Conservation (phyloP, 2,113 vertebrate species). For the Cygnus atratus region DNA sequence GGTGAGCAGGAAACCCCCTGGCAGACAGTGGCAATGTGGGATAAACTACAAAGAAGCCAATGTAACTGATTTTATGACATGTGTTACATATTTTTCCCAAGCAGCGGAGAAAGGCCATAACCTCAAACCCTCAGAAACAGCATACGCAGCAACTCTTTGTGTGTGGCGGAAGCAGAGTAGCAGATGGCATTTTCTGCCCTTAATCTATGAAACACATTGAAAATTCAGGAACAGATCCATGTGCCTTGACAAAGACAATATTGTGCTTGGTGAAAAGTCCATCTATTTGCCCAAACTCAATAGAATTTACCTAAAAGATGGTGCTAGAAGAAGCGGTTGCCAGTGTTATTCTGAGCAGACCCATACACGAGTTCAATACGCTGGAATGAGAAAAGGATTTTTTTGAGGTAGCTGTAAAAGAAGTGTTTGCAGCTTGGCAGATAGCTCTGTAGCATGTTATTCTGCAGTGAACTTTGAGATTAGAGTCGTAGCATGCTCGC, state of each 20-base stretch:
- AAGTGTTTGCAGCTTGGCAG: neutral
- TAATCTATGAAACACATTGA: neutral
- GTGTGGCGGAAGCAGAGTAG: neutral
- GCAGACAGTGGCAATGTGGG: constrained; percentile 32
- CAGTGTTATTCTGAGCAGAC: neutral
- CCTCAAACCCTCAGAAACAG: neutral
- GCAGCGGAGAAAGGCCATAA: neutral
- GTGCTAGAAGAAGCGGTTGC: neutral
- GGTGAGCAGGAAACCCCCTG: constrained; percentile 47
- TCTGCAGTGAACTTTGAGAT: neutral
- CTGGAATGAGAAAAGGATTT: neutral
- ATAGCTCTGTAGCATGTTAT: neutral
- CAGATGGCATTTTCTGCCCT: constrained; percentile 16
- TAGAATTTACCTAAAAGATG: neutral
- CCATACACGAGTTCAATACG: neutral
- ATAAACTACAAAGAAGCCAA: neutral
- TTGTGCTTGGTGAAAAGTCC: neutral
- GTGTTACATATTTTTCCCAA: neutral
- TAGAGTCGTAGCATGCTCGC: neutral
- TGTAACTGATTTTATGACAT: neutral
- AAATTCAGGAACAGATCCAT: neutral
- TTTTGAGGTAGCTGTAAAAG: neutral
- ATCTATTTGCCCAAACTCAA: neutral
- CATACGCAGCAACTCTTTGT: neutral
- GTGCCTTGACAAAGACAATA: neutral